Conservation (phyloP, 2,888 invertebrate genomes). For the Pammene aurita region DNA sequence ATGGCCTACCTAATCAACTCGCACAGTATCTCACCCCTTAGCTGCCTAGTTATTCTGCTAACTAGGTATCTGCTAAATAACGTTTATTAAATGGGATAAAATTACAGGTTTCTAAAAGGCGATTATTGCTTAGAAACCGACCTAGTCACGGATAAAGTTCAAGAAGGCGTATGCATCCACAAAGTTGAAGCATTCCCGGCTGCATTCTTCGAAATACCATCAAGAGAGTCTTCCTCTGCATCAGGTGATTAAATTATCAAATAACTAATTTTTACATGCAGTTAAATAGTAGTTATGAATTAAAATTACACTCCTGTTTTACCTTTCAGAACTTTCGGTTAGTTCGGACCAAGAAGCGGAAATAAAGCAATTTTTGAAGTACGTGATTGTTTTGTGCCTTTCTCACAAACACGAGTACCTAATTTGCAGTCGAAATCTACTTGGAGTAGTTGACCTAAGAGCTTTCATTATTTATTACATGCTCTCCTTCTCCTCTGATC, state of each 20-base stretch:
- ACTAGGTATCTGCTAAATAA: too few relatives aligned
- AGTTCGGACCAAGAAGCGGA: conserved; percentile 64
- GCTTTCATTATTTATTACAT: too few relatives aligned
- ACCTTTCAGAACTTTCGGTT: conserved; percentile 58
- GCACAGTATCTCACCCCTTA: too few relatives aligned
- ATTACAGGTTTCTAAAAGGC: conserved; percentile 63
- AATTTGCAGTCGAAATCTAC: too few relatives aligned
- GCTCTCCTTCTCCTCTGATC: too few relatives aligned
- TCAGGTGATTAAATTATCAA: conserved; percentile 16
- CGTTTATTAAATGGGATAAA: not conserved
- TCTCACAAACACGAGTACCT: not conserved
- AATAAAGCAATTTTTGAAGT: conserved; percentile 63
- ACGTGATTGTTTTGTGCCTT: conserved; percentile 40
- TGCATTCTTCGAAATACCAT: conserved; percentile 46
- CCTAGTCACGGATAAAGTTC: conserved; percentile 45
- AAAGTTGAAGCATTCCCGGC: conserved; percentile 48
- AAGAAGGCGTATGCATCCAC: conserved; percentile 35
- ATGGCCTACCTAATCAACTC: too few relatives aligned
- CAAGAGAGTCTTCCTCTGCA: conserved; percentile 15
- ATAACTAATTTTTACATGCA: too few relatives aligned
- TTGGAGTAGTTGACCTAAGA: too few relatives aligned
- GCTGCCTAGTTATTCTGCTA: too few relatives aligned
- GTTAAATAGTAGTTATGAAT: not conserved
- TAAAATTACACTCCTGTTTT: not conserved
- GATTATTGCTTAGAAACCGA: conserved; percentile 71